Evolutionary conservation across 2,797 vertebrate species (phyloP).

Genomic region (Falco columbarius): DNA sequence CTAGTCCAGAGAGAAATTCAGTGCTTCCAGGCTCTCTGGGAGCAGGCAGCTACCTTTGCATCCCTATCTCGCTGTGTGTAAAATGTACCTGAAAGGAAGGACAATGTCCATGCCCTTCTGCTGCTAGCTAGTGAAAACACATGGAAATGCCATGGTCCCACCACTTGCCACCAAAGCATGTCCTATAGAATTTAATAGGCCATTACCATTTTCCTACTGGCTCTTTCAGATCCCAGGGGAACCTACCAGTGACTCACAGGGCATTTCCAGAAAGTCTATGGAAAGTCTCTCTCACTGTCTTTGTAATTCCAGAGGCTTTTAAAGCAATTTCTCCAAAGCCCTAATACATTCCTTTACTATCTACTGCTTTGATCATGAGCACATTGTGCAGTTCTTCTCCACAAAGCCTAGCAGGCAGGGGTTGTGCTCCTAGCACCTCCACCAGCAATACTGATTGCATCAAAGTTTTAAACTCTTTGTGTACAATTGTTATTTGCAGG

Average conservation of each 20-base stretch:
- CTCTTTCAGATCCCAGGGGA: background rate
- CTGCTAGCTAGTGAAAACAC: background rate
- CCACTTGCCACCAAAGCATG: background rate
- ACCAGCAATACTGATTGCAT: background rate
- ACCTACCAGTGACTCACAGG: background rate
- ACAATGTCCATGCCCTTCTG: background rate
- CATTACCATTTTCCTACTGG: background rate
- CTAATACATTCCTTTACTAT: background rate
- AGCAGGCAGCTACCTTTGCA: background rate
- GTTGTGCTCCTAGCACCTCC: background rate
- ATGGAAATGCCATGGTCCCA: background rate
- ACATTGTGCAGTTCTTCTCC: background rate
- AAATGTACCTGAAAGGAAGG: background rate
- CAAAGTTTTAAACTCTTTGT: background rate
- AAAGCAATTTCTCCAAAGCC: background rate
- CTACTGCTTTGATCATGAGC: background rate
- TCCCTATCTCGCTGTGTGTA: background rate
- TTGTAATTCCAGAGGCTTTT: conserved; percentile 14
- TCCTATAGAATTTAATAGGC: background rate
- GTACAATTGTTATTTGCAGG: background rate
- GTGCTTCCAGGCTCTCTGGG: background rate
- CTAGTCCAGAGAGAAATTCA: background rate
- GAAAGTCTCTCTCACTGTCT: background rate
- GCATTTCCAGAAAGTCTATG: background rate
- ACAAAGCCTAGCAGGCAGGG: background rate